Base-by-base conservation (phyloP, 2,113 vertebrate genomes). In the Charina bottae region DNA sequence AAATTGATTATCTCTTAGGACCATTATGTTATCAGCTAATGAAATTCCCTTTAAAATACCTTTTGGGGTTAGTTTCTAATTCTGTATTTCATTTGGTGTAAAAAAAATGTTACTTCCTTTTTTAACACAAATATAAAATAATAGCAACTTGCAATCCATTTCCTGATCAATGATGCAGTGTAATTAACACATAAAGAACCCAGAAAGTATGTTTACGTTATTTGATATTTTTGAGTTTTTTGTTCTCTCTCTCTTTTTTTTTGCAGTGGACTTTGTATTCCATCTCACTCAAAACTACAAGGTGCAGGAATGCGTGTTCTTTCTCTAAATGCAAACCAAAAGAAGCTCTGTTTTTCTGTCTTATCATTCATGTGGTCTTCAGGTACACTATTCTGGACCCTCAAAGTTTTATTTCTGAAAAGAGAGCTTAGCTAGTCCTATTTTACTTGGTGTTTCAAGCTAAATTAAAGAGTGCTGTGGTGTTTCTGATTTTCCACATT, bases 401-500 rank as follows among this genome's bases (percentile, higher is more conserved):
- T 90, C 89, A 93, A 90, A 93, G 28, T 0, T 46, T 55, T 90
- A 78, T 93, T 95, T 93, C 91, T 92, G 92, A 95, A 89, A 23
- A 87, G 60, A 87, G 53, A 0, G 6, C 86, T 95, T 64, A 85
- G 88, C 83, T 89, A 91, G 78, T 33, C 83, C 23, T 3, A 88
- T 49, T 89, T 90, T 55, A 62, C 56, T 85, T 92, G 59, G 87
- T 37, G 93, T 96, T 96, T 94, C 93, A 95, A 92, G 94, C 90
- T 94, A 94, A 95, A 83, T 55, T 59, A 60, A 49, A 93, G 26
- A 95, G 87, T 21, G 89, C 91, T 83, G 62, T 94, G 88, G 91
- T 93, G 94, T 94, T 93, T 95, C 92, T 87, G 90, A 60, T 96
- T 91, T 95, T 87, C 90, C 59, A 15, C 64, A 91, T 56, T 0